A percentile compares a stretch with the other conserved stretches of the same genome.
Evolutionary conservation across 30 jellyfish, hydroid and myxozoan species (phyloP).

Genomic region (Aurelia sp.): DNA sequence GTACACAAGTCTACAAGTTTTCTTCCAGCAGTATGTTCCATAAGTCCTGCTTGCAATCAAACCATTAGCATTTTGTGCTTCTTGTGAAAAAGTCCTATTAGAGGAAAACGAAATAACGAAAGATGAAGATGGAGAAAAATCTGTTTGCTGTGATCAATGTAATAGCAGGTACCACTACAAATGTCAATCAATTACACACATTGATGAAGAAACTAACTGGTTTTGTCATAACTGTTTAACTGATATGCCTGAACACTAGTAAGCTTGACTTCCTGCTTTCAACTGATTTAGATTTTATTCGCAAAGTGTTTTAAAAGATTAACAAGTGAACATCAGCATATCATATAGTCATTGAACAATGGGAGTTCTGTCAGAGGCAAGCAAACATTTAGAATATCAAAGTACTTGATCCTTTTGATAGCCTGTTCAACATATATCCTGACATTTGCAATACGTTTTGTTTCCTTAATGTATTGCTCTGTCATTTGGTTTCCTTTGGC

Average conservation of each 20-base stretch:
- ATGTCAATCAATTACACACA: slow-evolving; percentile 33
- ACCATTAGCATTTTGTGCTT: slow-evolving; percentile 63
- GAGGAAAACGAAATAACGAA: slow-evolving; percentile 20
- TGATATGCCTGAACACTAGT: neutral
- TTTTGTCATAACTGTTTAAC: slow-evolving; percentile 19
- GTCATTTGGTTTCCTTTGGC: slow-evolving; percentile 70
- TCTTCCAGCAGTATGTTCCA: slow-evolving; percentile 50
- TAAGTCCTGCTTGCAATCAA: slow-evolving; percentile 34
- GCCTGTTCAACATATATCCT: slow-evolving; percentile 71
- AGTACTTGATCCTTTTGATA: slow-evolving; percentile 31
- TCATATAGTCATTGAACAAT: neutral
- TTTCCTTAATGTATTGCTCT: slow-evolving; percentile 25
- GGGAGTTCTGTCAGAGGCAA: slow-evolving; percentile 17
- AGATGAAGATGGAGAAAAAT: slow-evolving; percentile 33
- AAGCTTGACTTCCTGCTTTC: slow-evolving; percentile 5
- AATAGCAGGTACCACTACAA: slow-evolving; percentile 49
- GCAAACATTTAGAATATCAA: slow-evolving; percentile 15
- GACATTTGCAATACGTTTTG: slow-evolving; percentile 66
- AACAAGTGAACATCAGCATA: neutral
- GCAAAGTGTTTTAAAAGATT: slow-evolving; percentile 16
- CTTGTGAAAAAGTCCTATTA: slow-evolving; percentile 56
- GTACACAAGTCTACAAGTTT: slow-evolving; percentile 21
- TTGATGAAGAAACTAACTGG: slow-evolving; percentile 32
- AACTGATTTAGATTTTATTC: neutral
- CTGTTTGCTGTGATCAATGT: slow-evolving; percentile 37